Percentiles rank a stretch among this genome's conserved stretches.
phyloP scores from a whole-genome alignment of 1,140 invertebrate species.

The Bombyx mori region ASM3026992v2 NC_085129.1:21072501-21073000 shows the following conservation, averaged over 20 bases:
- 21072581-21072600: slow-evolving; percentile 10
- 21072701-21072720: too few relatives aligned
- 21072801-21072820: slow-evolving; percentile 4
- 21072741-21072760: slow-evolving; percentile 19
- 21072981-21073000: too few relatives aligned
- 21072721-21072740: slow-evolving; percentile 3
- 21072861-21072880: slow-evolving; percentile 17
- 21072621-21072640: slow-evolving; percentile 22
- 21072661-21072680: slow-evolving; percentile 19
- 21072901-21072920: too few relatives aligned
- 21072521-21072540: slow-evolving; percentile 20
- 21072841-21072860: slow-evolving; percentile 6
- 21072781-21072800: slow-evolving; percentile 18
- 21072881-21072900: too few relatives aligned
- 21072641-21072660: slow-evolving; percentile 19
- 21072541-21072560: slow-evolving; percentile 14
- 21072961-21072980: too few relatives aligned
- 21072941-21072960: too few relatives aligned
- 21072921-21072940: too few relatives aligned
- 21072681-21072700: slow-evolving; percentile 13
- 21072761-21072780: slow-evolving; percentile 5
- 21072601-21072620: slow-evolving; percentile 5
- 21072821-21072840: too few relatives aligned
- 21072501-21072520: slow-evolving; percentile 9
- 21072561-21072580: slow-evolving; percentile 13